Evolutionary conservation across 2,888 invertebrate species (phyloP).

Genomic region (Reticulitermes lucifugus): DNA sequence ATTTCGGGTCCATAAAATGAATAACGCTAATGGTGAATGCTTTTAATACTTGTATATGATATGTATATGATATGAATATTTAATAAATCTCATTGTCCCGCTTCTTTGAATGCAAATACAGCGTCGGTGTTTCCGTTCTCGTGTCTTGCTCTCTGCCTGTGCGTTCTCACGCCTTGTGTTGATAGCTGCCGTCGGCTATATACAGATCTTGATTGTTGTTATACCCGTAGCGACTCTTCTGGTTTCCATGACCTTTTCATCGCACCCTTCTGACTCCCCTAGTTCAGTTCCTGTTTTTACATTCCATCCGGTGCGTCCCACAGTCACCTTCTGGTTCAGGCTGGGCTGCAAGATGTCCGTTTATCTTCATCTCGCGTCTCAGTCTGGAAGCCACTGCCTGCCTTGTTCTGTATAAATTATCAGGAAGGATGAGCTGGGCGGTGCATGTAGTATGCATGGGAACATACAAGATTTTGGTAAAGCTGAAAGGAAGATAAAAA

Average conservation of each 20-base stretch:
- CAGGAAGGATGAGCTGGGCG: too few species aligned
- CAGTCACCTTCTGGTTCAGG: not conserved
- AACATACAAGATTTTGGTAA: too few species aligned
- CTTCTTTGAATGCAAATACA: not conserved
- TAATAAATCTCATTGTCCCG: not conserved
- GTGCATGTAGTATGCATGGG: too few species aligned
- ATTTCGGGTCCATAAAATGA: too few species aligned
- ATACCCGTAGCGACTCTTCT: not conserved
- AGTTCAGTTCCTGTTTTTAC: not conserved
- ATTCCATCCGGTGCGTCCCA: not conserved
- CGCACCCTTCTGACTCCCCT: not conserved
- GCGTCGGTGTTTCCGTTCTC: not conserved
- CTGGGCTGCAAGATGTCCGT: not conserved
- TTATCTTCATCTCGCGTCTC: not conserved
- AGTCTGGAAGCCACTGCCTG: not conserved
- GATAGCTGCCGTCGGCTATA: not conserved
- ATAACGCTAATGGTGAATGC: too few species aligned
- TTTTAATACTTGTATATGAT: too few species aligned
- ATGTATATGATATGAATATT: too few species aligned
- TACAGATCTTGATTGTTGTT: slow-evolving; percentile 13
- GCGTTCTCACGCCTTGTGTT: not conserved
- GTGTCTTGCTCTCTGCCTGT: not conserved
- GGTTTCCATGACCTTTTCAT: slow-evolving; percentile 15
- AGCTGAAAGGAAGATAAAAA: too few species aligned
- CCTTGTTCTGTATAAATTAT: not conserved